Evolutionary conservation across 2,888 invertebrate genomes (phyloP).

Genomic region (Lasioglossum oenotherae): DNA sequence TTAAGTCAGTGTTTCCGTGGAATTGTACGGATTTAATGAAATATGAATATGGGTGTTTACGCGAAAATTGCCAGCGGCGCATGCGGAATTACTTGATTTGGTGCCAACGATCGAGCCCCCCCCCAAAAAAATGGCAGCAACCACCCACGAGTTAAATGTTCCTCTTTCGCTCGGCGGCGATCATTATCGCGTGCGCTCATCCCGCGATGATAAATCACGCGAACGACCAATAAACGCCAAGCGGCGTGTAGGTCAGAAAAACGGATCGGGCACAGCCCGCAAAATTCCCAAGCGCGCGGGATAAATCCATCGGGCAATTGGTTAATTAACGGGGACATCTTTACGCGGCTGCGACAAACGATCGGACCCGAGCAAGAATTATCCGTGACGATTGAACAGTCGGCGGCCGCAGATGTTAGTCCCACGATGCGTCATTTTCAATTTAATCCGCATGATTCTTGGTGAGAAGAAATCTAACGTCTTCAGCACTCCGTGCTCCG

Average conservation of each 20-base stretch:
- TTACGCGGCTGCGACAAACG: slow-evolving; percentile 36
- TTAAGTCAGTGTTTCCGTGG: neutral
- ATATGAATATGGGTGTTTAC: neutral
- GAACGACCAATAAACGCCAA: slow-evolving; percentile 75
- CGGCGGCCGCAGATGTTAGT: slow-evolving; percentile 12
- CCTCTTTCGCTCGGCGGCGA: slow-evolving; percentile 59
- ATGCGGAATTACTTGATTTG: neutral
- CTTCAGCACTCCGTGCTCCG: neutral
- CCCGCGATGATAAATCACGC: slow-evolving; percentile 76
- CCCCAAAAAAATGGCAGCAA: slow-evolving; percentile 40
- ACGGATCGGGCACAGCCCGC: slow-evolving; percentile 65
- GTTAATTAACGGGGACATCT: slow-evolving; percentile 71
- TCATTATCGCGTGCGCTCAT: slow-evolving; percentile 72
- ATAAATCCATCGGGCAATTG: slow-evolving; percentile 78
- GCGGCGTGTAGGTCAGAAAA: slow-evolving; percentile 52
- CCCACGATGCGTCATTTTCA: neutral
- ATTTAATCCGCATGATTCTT: slow-evolving; percentile 4
- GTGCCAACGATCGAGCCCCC: slow-evolving; percentile 20
- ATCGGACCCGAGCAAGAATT: slow-evolving; percentile 40
- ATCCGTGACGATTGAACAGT: slow-evolving; percentile 37
- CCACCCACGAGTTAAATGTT: slow-evolving; percentile 19
- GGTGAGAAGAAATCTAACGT: neutral
- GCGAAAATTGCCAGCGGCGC: neutral
- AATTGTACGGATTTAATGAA: neutral
- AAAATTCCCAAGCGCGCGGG: slow-evolving; percentile 63